Evolutionary conservation across 2,797 vertebrate species (phyloP), one percentile per base, ranked within the genome.

Genomic region (Etheostoma nigrum): DNA sequence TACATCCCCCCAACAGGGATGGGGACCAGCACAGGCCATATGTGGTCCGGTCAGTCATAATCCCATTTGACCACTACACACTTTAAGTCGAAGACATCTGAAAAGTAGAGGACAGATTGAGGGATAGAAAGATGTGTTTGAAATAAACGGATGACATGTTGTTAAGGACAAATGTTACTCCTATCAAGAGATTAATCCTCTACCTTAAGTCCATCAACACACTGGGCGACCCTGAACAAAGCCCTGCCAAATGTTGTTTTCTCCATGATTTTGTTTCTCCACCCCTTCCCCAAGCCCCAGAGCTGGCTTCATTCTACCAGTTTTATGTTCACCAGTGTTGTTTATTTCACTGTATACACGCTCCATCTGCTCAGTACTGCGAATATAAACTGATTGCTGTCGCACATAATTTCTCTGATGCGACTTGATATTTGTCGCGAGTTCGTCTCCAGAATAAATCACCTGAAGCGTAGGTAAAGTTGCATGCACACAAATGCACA

Each of bases 341-440:
- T 88, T 90, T 91, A 48, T 84, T 87, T 83, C 76, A 85, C 74
- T 80, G 81, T 81, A 89, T 51, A 67, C 82, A 91, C 42, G 82
- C 89, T 92, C 92, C 92, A 91, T 94, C 91, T 92, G 92, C 79
- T 91, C 77, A 70, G 86, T 73, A 89, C 73, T 57, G 86, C 33
- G 76, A 89, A 95, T 94, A 82, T 82, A 91, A 95, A 95, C 90
- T 90, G 93, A 95, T 92, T 89, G 92, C 93, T 94, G 93, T 94
- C 91, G 59, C 87, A 76, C 78, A 72, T 89, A 72, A 93, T 95
- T 89, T 89, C 74, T 88, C 86, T 86, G 88, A 89, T 70, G 76
- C 72, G 69, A 79, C 76, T 75, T 82, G 88, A 89, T 87, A 82
- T 91, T 88, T 81, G 79, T 86, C 47, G 19, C 33, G 23, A 75